A percentile compares a stretch with the other conserved stretches of the same genome.
These are phyloP conservation scores for Pithys albifrons DNA, from an alignment of 2,113 vertebrate genomes.

Conservation along the genomic window DNA sequence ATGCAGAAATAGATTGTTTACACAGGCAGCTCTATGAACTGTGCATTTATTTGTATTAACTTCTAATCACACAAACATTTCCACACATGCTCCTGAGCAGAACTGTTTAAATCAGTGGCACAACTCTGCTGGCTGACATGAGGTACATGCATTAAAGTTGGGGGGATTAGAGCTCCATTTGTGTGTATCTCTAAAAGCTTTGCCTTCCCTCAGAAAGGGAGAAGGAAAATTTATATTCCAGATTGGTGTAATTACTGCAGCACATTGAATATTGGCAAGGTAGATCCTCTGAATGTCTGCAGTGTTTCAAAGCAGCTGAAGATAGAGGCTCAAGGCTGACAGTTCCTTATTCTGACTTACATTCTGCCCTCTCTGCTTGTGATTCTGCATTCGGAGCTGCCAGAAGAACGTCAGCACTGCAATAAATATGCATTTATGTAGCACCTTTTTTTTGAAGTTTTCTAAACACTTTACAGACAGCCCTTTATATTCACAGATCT, in stretches of 20 bases:
- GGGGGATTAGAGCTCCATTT: constrained; percentile 5
- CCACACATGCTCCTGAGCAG: neutral
- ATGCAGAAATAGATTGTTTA: constrained; percentile 46
- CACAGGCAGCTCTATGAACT: neutral
- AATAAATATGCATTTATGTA: constrained; percentile 64
- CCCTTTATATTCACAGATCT: constrained; percentile 48
- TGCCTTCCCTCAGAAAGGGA: neutral
- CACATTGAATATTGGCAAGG: constrained; percentile 3
- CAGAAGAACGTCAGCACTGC: constrained; percentile 17
- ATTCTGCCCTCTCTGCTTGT: constrained; percentile 46
- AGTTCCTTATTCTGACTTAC: constrained; percentile 44
- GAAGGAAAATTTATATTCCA: constrained; percentile 37
- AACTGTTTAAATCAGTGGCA: neutral
- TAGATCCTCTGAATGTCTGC: constrained; percentile 16
- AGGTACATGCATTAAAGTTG: neutral
- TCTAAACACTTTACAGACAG: constrained; percentile 56
- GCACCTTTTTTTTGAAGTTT: constrained; percentile 49
- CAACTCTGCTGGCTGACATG: neutral
- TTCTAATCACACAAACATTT: constrained; percentile 18
- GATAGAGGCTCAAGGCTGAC: constrained; percentile 36
- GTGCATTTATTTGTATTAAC: constrained; percentile 38
- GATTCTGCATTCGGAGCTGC: constrained; percentile 53
- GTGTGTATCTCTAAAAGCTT: neutral
- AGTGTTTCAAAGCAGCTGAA: constrained; percentile 35
- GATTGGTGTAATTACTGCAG: constrained; percentile 26